Base-by-base conservation (phyloP, 1,140 invertebrate genomes). In the Drosophila pallidifrons region DNA sequence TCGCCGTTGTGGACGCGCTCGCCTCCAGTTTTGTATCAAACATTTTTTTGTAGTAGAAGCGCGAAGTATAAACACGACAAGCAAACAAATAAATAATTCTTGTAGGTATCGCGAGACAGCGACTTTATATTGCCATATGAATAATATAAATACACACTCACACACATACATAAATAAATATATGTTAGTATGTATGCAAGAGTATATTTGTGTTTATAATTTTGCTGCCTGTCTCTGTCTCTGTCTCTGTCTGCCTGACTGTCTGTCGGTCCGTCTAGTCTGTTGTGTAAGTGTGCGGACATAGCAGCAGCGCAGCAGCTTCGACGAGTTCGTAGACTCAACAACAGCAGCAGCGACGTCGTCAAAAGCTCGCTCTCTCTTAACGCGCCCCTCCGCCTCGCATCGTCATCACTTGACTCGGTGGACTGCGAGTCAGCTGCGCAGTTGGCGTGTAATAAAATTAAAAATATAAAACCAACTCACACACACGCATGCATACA, bases 271-370 rank as follows among this genome's bases (percentile, higher is more conserved):
- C 20, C 20, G 66, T 70, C 58, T 61, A 69, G 67, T 35, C 51
- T 75, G 66, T 75, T 75, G 72, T 75, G 67, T 75, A 75, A 75
- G 72, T 75, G 72, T 63, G 66, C 72, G 66, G 43, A 35, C 63
- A 65, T 45, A 59, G 13, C 35, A 38, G 64, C 67, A 74, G 69
- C 47, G 64, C 67, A 74, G 69, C 47, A 82, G 81, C 77, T 82
- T 77, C 67, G 70, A 72, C 35, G 35, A 38, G 73, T 65, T 77
- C 69, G 68, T 82, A 77, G 77, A 77, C 79, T 64, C 72, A 81
- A 73, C 60, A 82, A 75, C 66, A 75, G 66, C 67, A 60, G 58
- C 49, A 32, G 32, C 32, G 32, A 32, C 67, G 30, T 57, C 45
- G 68, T 32, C 58, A 59, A 82, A 82, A 82, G 80, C 80, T 82